A percentile compares a stretch with the other conserved stretches of the same genome.
phyloP scores from a whole-genome alignment of 35 echinoderm and acorn worm species.

The Nesometra sesokonis region DNA sequence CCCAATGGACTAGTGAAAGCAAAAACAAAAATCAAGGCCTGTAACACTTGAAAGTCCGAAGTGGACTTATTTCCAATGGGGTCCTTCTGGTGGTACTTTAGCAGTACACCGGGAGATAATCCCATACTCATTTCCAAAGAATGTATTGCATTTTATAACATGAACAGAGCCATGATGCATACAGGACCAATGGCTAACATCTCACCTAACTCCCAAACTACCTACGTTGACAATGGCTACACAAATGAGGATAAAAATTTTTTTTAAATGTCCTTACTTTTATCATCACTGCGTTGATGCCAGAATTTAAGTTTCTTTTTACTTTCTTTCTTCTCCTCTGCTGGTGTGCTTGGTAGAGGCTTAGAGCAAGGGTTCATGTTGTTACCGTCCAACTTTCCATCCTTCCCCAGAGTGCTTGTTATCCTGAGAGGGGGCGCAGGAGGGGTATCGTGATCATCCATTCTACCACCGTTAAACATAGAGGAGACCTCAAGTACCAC shows the following conservation, averaged over 20 bases:
- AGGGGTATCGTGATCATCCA: slow-evolving; percentile 19
- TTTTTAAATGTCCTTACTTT: slow-evolving; percentile 37
- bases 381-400: slow-evolving; percentile 2
- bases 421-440: slow-evolving; percentile 60
- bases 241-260: neutral
- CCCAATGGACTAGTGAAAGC: too few species aligned
- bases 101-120: too few species aligned
- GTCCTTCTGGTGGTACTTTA: too few species aligned
- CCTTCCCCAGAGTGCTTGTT: slow-evolving; percentile 35
- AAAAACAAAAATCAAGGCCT: too few species aligned
- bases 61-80: too few species aligned
- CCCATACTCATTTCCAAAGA: too few species aligned
- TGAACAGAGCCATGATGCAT: too few species aligned
- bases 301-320: slow-evolving; percentile 34
- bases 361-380: slow-evolving; percentile 33
- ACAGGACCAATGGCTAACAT: too few species aligned
- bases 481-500: neutral
- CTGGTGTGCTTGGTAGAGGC: slow-evolving; percentile 64
- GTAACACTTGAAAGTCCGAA: too few species aligned
- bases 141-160: too few species aligned
- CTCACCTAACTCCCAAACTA: too few species aligned
- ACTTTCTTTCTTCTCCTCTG: slow-evolving; percentile 51
- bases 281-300: slow-evolving; percentile 55
- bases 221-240: too few species aligned
- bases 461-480: neutral